A percentile compares a stretch with the other conserved stretches of the same genome.
These are phyloP conservation scores for Acrocephalus scirpaceus DNA, from an alignment of 2,797 vertebrate species.

Conservation along the genomic window DNA sequence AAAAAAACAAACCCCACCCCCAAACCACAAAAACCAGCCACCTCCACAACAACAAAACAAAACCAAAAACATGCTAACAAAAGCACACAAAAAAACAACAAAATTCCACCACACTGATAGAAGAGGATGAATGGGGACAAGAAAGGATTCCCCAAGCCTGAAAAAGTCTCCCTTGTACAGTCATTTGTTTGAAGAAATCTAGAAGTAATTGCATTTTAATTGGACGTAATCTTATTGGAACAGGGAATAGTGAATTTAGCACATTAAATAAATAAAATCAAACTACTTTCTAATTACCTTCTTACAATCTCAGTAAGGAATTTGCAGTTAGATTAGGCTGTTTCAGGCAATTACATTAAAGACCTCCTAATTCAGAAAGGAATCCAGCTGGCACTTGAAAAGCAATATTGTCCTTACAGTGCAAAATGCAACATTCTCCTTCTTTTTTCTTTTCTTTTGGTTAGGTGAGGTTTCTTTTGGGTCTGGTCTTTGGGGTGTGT, in stretches of 20 bases:
- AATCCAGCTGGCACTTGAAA: not conserved
- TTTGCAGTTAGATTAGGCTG: not conserved
- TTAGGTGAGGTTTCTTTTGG: not conserved
- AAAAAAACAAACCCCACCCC: too few species aligned
- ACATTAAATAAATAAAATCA: constrained; percentile 42
- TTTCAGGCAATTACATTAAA: constrained; percentile 23
- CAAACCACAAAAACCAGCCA: not conserved
- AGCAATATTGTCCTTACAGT: not conserved
- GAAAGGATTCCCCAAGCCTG: not conserved
- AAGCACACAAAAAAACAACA: rapidly evolving
- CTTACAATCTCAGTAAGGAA: not conserved
- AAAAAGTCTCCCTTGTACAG: not conserved
- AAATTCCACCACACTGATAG: not conserved
- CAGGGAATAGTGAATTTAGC: not conserved
- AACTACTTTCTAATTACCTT: constrained; percentile 29
- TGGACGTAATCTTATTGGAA: not conserved
- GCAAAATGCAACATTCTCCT: not conserved
- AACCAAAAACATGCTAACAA: not conserved
- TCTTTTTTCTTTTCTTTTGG: rapidly evolving
- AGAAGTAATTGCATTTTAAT: constrained; percentile 23
- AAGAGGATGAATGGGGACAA: not conserved
- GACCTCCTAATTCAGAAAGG: not conserved
- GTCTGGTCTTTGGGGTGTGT: not conserved
- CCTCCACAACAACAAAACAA: not conserved
- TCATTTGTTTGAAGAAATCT: not conserved